Evolutionary conservation across 1,140 invertebrate genomes (phyloP).

Genomic region (Lucilia sericata): DNA sequence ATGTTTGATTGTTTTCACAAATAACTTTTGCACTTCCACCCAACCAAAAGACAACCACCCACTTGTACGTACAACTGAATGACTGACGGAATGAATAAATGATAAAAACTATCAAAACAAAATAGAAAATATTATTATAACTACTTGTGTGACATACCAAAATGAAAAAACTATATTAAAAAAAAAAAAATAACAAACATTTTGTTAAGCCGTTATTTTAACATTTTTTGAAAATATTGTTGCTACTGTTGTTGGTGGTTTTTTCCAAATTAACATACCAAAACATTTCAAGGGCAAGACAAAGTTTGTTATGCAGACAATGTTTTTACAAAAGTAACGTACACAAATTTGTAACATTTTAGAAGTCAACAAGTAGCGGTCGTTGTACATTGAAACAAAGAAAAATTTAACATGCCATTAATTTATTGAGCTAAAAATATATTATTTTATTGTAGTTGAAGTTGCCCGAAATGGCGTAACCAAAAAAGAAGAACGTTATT

Average conservation of each 20-base stretch:
- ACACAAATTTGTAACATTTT: not conserved
- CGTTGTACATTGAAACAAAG: not conserved
- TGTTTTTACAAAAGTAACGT: constrained; percentile 17
- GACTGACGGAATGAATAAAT: not conserved
- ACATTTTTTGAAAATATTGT: not conserved
- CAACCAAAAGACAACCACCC: constrained; percentile 23
- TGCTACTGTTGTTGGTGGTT: not conserved
- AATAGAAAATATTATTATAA: not conserved
- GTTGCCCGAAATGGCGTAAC: not conserved
- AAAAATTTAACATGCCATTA: not conserved
- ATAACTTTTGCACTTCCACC: constrained; percentile 9
- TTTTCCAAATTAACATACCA: not conserved
- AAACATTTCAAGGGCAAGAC: constrained; percentile 14
- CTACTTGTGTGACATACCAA: not conserved
- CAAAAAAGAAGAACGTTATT: not conserved
- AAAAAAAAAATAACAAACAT: not conserved
- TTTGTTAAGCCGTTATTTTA: constrained; percentile 3
- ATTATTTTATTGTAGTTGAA: not conserved
- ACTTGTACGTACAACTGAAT: not conserved
- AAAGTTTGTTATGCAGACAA: constrained; percentile 26
- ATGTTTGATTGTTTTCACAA: not conserved
- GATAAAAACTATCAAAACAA: constrained; percentile 25
- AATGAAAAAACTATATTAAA: too few relatives aligned
- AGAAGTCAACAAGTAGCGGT: not conserved
- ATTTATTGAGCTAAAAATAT: not conserved